A percentile compares a stretch with the other conserved stretches of the same genome.
These are phyloP conservation scores for Brachionus rubens DNA, from an alignment of 1,140 invertebrate genomes.

Conservation along the genomic window DNA sequence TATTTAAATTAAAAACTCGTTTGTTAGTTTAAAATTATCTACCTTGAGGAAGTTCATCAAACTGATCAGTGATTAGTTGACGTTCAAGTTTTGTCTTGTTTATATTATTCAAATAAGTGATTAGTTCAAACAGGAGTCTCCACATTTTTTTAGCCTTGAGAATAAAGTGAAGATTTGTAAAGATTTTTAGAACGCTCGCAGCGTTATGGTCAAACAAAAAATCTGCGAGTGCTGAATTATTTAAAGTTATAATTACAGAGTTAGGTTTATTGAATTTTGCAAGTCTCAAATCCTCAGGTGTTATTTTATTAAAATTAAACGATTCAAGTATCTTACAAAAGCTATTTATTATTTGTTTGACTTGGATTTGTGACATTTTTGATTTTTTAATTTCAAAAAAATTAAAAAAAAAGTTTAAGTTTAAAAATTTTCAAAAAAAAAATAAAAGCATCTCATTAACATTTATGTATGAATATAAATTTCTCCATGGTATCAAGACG, in stretches of 20 bases:
- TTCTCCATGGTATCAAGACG: constrained; percentile 38
- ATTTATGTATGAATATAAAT: neutral
- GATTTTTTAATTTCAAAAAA: neutral
- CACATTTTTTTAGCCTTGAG: neutral
- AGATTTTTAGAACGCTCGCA: too few species aligned
- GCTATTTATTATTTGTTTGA: constrained; percentile 13
- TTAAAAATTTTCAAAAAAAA: constrained; percentile 10
- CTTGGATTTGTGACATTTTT: constrained; percentile 39
- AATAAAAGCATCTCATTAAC: neutral
- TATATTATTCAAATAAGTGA: neutral
- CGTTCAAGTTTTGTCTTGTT: neutral
- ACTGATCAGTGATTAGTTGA: neutral
- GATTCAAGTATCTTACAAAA: constrained; percentile 33
- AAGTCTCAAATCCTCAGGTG: constrained; percentile 16
- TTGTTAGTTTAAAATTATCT: neutral
- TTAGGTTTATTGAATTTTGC: constrained; percentile 30
- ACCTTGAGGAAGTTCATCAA: neutral
- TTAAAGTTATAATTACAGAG: neutral
- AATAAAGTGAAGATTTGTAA: neutral
- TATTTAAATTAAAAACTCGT: neutral
- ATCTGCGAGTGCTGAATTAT: too few species aligned
- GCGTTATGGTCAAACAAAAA: too few species aligned
- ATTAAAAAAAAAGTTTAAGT: too few species aligned
- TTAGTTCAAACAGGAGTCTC: constrained; percentile 21
- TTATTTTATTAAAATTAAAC: constrained; percentile 19